Base-by-base conservation (phyloP, 2,888 invertebrate species). In the Idaea straminata region DNA sequence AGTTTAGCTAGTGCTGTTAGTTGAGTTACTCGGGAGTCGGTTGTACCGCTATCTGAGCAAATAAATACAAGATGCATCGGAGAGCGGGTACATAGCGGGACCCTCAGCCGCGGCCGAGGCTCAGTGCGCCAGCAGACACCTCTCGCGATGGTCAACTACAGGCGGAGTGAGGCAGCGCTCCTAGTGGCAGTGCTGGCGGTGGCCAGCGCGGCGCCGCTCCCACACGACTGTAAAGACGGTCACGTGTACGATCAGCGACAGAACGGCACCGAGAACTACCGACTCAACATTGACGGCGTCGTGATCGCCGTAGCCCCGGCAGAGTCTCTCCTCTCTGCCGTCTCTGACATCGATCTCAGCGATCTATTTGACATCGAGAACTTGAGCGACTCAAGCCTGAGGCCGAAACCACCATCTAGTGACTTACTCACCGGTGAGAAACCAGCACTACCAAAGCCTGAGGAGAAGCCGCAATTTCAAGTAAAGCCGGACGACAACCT, bases 221-320 rank as follows among this genome's bases (percentile, higher is more conserved):
- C 81, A 4, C 77, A 81, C n/a, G 83, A 85, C 68, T 76, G 74
- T 63, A 71, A 69, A 57, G 69, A 74, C 60, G 68, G 69, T 34
- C 58, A 72, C 13, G 38, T 66, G 71, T 95, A 94, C 82, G 96
- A 97, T 84, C 96, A 97, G 80, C 88, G 96, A 6, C 97, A 97
- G 82, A 96, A 96, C 80, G 97, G 97, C 1, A 91, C 94, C 0
- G 96, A 96, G 76, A 97, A 97, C 88, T 94, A 95, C 72, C 92
- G 96, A 16, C 86, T 97, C 10, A 95, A 94, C 79, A 92, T 97
- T 62, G 95, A 95, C 75, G 96, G 95, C 15, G 90, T 96, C n/a
- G 93, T 95, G 15, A 85, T 96, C 47, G 94, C 95, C 3, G 88
- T 95, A 59, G 95, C 95, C 0, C 95, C 95, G 0, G 94, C 94